These are phyloP conservation scores for Brachionus calyciflorus DNA, from an alignment of 1,140 invertebrate species.

Conservation along the genomic window DNA sequence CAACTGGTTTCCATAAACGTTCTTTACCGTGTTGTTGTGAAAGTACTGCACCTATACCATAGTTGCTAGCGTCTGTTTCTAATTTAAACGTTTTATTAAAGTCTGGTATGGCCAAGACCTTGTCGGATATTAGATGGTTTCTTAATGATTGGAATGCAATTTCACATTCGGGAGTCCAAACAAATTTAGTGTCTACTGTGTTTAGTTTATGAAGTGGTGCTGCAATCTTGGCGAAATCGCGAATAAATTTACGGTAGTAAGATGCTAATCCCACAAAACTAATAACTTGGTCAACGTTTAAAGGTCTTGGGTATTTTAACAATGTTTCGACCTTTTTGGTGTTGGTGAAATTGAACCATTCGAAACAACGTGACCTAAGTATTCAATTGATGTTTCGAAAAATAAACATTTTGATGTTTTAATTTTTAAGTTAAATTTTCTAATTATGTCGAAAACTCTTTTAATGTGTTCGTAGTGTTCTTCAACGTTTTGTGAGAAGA, in stretches of 20 bases:
- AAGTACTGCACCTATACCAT: too few species aligned
- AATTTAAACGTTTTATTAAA: background rate
- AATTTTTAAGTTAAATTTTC: background rate
- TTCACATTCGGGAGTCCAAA: background rate
- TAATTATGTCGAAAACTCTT: background rate
- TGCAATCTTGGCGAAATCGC: too few species aligned
- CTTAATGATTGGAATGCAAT: slow-evolving; percentile 3
- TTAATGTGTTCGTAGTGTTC: background rate
- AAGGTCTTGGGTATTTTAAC: slow-evolving; percentile 44
- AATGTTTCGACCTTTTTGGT: background rate
- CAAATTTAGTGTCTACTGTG: too few species aligned
- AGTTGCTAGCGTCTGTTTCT: too few species aligned
- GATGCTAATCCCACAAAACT: too few species aligned
- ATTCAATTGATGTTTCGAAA: background rate
- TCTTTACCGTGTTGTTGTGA: too few species aligned
- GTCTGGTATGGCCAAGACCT: slow-evolving; percentile 1
- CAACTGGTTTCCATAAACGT: too few species aligned
- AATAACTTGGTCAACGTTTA: slow-evolving; percentile 54
- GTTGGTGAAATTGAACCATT: background rate
- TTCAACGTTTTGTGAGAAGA: background rate
- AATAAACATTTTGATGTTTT: background rate
- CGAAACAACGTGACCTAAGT: slow-evolving; percentile 12
- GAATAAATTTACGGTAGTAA: too few species aligned
- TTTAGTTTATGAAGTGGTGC: too few species aligned
- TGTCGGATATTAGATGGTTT: background rate